Evolutionary conservation across 2,888 invertebrate genomes (phyloP).

Genomic region (Aphidoletes aphidimyza): DNA sequence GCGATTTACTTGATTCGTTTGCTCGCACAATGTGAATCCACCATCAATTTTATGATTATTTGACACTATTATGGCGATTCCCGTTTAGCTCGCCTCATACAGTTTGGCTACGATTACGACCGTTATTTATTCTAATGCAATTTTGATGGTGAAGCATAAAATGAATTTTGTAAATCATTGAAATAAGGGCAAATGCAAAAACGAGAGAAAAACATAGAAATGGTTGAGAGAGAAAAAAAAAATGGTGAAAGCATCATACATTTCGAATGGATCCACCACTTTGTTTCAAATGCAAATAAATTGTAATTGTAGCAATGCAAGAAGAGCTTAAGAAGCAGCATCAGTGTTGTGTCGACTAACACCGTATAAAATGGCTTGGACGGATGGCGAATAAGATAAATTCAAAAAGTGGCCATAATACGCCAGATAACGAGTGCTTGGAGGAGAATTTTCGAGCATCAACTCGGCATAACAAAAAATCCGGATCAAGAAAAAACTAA

Average conservation of each 20-base stretch:
- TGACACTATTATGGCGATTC: slow-evolving; percentile 49
- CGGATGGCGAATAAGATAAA: neutral
- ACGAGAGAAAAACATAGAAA: neutral
- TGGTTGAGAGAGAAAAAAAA: neutral
- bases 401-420: slow-evolving; percentile 20
- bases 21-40: neutral
- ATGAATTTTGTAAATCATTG: slow-evolving; percentile 27
- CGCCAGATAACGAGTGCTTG: neutral
- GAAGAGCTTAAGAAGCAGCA: neutral
- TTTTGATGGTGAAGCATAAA: slow-evolving; percentile 48
- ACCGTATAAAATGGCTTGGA: neutral
- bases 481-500: slow-evolving; percentile 41
- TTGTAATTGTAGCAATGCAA: neutral
- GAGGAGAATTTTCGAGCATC: neutral
- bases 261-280: neutral
- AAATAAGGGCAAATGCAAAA: slow-evolving; percentile 1
- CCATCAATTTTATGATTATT: slow-evolving; percentile 29
- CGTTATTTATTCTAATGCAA: slow-evolving; percentile 51
- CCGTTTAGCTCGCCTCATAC: neutral
- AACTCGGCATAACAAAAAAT: neutral
- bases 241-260: neutral
- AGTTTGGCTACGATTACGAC: neutral
- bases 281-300: slow-evolving; percentile 42
- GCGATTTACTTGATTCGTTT: slow-evolving; percentile 16
- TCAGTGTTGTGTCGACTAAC: too few relatives aligned